Evolutionary conservation across 2,797 vertebrate genomes (phyloP), one percentile per base, ranked within the genome.

Genomic region (Chaetodon trifasciatus): DNA sequence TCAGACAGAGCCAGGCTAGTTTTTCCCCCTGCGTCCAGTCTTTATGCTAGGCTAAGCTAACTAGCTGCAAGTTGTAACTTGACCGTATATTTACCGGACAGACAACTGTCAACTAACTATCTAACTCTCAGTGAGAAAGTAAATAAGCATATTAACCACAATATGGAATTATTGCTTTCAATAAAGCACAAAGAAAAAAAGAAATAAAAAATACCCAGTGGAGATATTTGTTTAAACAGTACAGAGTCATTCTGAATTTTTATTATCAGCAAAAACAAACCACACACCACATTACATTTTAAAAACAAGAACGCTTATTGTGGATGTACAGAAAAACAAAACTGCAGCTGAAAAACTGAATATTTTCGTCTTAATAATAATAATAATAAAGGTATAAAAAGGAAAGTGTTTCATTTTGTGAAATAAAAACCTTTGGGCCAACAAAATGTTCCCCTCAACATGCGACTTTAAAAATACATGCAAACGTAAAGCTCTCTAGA

Each of bases 401-500:
- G 79, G 76, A 93, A 91, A 89, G 83, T 83, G 85, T 93, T 85
- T 83, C 50, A 87, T 76, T 86, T 88, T 60, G 76, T 91, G 70
- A 93, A 92, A 89, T 86, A 86, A 92, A 92, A 93, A 91, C 69
- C 58, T 88, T 80, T 83, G 87, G 93, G 86, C 85, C 81, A 85
- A 90, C 68, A 89, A 93, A 91, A 86, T 82, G 79, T 91, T 84
- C 81, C 87, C 87, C 83, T 90, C 78, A 52, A 91, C 94, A 93
- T 94, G 94, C 94, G 71, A 90, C 80, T 93, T 92, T 81, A 93
- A 90, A 95, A 95, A 94, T 76, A 89, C 93, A 95, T 95, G 94
- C 94, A 94, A 92, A 95, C 85, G 37, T 88, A 94, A 94, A 94
- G 91, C 93, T 88, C 89, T 91, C 92, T 90, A 89, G 79, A 79